Evolutionary conservation across 2,797 vertebrate species (phyloP).

Genomic region (Apogon talboti): DNA sequence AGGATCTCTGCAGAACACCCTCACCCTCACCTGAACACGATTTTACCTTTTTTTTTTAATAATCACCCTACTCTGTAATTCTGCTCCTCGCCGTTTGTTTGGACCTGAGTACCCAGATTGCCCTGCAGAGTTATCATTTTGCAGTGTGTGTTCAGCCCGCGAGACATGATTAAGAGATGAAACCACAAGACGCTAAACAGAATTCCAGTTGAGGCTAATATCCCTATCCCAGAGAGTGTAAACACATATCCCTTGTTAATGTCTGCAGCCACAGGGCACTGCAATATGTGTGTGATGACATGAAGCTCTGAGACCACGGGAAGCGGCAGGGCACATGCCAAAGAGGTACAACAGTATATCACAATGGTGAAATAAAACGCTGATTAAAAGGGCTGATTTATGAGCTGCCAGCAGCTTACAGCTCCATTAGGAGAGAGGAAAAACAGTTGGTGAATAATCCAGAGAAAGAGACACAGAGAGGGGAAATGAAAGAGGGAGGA

Average conservation of each 20-base stretch:
- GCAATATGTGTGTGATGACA: constrained; percentile 44
- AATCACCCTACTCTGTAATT: constrained; percentile 25
- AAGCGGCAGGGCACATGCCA: constrained; percentile 61
- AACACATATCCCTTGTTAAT: constrained; percentile 66
- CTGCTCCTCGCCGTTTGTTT: constrained; percentile 47
- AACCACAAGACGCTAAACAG: constrained; percentile 69
- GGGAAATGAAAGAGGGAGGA: neutral
- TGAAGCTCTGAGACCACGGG: constrained; percentile 45
- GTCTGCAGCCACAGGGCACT: constrained; percentile 62
- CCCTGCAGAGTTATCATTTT: constrained; percentile 49
- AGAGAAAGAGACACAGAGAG: constrained; percentile 23
- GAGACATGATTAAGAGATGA: constrained; percentile 66
- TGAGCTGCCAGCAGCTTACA: constrained; percentile 66
- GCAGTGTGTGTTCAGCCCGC: constrained; percentile 42
- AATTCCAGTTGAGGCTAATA: constrained; percentile 70
- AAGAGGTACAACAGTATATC: constrained; percentile 53
- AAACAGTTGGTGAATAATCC: constrained; percentile 57
- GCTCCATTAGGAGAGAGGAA: constrained; percentile 65
- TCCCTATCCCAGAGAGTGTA: constrained; percentile 66
- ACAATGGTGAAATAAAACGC: constrained; percentile 58
- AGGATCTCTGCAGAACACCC: neutral
- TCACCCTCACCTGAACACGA: neutral
- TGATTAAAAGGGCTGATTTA: constrained; percentile 78
- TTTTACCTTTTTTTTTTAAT: constrained; percentile 1
- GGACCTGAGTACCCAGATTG: constrained; percentile 35